Conservation (phyloP, 2,888 invertebrate genomes). For the Harmothoe impar region DNA sequence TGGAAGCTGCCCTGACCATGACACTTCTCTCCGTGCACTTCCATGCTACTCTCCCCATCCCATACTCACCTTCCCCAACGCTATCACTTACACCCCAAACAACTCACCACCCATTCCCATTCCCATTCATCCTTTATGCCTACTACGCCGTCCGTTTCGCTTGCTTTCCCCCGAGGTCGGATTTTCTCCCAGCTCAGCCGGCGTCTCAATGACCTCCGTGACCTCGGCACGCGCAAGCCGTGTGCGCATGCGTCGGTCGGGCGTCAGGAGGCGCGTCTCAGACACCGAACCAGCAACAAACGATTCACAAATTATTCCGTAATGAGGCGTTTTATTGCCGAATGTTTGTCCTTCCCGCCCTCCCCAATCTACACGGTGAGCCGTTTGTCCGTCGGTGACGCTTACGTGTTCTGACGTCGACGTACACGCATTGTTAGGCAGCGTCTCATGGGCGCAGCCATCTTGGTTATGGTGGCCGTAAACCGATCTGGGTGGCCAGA, state of each 20-base stretch:
- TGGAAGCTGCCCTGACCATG: background rate
- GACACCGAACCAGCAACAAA: conserved; percentile 36
- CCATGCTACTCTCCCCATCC: background rate
- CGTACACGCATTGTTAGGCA: background rate
- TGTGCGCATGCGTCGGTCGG: background rate
- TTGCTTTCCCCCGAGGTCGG: background rate
- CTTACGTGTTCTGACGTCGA: background rate
- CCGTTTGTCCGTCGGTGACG: background rate
- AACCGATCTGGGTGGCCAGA: conserved; percentile 18
- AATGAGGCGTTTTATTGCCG: conserved; percentile 44
- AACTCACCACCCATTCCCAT: background rate
- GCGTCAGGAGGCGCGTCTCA: background rate
- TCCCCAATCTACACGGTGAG: background rate
- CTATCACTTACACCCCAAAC: conserved; percentile 38
- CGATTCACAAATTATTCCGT: conserved; percentile 47
- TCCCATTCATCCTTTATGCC: background rate
- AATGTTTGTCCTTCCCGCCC: conserved; percentile 8
- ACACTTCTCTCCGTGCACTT: background rate
- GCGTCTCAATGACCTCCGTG: background rate
- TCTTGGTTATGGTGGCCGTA: conserved; percentile 41
- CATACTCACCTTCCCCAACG: background rate
- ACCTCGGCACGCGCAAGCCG: conserved; percentile 25
- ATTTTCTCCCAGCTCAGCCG: background rate
- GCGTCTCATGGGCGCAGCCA: background rate
- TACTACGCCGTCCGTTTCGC: conserved; percentile 15